Conservation (phyloP, 1,140 invertebrate species). For the Fopius arisanus region DNA sequence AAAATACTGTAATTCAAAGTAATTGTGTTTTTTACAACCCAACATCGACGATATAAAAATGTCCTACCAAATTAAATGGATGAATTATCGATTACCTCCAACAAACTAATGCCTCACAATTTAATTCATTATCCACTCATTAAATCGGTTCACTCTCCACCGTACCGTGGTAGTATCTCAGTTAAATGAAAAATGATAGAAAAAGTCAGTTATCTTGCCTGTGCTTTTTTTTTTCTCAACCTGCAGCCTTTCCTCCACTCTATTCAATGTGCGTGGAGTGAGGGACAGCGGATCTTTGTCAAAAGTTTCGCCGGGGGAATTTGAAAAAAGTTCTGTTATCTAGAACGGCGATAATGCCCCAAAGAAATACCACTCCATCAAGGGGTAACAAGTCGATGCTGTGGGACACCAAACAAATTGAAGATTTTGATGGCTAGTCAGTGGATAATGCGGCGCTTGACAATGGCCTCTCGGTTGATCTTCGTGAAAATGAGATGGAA, state of each 20-base stretch:
- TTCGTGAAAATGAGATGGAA: not conserved
- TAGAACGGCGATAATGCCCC: conserved; percentile 19
- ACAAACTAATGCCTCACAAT: not conserved
- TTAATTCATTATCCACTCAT: not conserved
- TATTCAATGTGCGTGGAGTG: not conserved
- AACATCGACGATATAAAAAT: too few relatives aligned
- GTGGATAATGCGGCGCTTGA: conserved; percentile 41
- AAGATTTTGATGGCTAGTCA: conserved; percentile 29
- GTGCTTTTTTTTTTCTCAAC: conserved; percentile 2
- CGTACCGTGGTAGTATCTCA: not conserved
- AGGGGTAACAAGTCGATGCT: conserved; percentile 14
- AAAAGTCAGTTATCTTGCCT: not conserved
- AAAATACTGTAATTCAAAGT: too few relatives aligned
- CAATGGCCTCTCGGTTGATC: conserved; percentile 37
- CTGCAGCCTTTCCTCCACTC: not conserved
- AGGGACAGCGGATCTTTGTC: not conserved
- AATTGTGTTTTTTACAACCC: too few relatives aligned
- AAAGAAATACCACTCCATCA: not conserved
- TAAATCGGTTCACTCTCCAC: too few relatives aligned
- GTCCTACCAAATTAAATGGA: too few relatives aligned
- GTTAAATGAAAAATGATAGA: not conserved
- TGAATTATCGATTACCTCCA: not conserved
- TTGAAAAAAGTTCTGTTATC: not conserved
- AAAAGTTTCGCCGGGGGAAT: not conserved
- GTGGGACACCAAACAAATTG: conserved; percentile 39